These are phyloP conservation scores for Idaea aversata DNA, from an alignment of 2,888 invertebrate species.

Conservation along the genomic window DNA sequence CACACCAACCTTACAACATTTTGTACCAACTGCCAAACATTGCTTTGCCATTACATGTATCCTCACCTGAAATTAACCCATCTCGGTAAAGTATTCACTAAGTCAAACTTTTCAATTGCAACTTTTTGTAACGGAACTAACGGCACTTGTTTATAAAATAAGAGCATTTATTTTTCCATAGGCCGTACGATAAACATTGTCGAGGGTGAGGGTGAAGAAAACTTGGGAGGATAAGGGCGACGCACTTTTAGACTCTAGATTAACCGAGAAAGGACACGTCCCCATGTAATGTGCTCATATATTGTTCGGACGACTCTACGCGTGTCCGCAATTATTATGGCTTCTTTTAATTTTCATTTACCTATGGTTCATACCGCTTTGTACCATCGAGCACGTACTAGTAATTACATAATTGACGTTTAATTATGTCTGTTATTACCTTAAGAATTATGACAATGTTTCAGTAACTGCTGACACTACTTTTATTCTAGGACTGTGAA, in stretches of 20 bases:
- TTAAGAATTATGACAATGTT: too few relatives aligned
- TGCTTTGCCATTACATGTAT: background rate
- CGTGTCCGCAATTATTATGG: conserved; percentile 71
- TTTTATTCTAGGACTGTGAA: too few relatives aligned
- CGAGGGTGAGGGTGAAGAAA: conserved; percentile 47
- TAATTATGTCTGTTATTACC: too few relatives aligned
- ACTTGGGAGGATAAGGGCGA: conserved; percentile 64
- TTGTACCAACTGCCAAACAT: conserved; percentile 6
- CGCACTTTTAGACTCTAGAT: conserved; percentile 72
- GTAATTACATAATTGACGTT: too few relatives aligned
- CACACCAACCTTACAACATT: conserved; percentile 14
- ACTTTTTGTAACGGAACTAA: background rate
- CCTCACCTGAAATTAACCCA: too few relatives aligned
- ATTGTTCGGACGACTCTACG: conserved; percentile 67
- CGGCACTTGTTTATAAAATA: conserved; percentile 22
- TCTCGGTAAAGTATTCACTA: too few relatives aligned
- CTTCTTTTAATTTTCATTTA: conserved; percentile 22
- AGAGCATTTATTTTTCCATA: background rate
- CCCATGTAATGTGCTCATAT: conserved; percentile 77
- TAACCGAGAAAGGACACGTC: conserved; percentile 75
- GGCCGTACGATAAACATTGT: conserved; percentile 1
- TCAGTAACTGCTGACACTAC: too few relatives aligned
- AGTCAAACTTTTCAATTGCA: background rate
- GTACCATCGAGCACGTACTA: background rate
- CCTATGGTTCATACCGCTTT: too few relatives aligned